Percentiles rank a stretch among this genome's conserved stretches.
Evolutionary conservation across 2,888 invertebrate genomes (phyloP).

Genomic region (Cerastis rubricosa): DNA sequence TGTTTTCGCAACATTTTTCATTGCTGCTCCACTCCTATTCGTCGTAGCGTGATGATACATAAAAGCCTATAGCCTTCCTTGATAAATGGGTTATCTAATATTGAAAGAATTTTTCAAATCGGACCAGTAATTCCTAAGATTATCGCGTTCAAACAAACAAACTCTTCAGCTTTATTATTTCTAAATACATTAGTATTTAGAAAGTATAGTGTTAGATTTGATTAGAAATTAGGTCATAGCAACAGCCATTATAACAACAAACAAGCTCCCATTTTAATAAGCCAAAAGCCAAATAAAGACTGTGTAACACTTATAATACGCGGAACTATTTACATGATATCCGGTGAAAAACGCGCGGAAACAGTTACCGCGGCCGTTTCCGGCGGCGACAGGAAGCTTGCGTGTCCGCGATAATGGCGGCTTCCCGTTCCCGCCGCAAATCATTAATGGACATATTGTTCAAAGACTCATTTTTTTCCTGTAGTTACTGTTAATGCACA

Average conservation of each 20-base stretch:
- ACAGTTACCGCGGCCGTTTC: conserved; percentile 83
- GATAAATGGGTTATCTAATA: no score
- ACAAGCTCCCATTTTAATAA: conserved; percentile 17
- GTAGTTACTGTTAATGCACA: conserved; percentile 39
- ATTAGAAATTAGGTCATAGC: no score
- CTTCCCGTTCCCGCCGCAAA: conserved; percentile 75
- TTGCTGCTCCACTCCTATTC: no score
- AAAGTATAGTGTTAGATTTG: no score
- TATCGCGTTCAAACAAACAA: no score
- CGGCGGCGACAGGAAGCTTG: conserved; percentile 81
- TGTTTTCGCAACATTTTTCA: no score
- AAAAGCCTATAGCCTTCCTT: no score
- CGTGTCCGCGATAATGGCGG: conserved; percentile 80
- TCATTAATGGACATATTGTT: conserved; percentile 76
- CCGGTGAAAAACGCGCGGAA: conserved; percentile 86
- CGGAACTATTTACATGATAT: conserved; percentile 76
- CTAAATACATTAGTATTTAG: no score
- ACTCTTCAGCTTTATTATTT: no score
- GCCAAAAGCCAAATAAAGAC: conserved; percentile 41
- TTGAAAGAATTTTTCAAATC: no score
- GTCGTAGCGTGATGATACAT: no score
- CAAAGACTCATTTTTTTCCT: conserved; percentile 55
- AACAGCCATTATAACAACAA: not conserved
- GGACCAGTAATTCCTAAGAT: no score
- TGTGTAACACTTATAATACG: conserved; percentile 51